Evolutionary conservation across 2,888 invertebrate genomes (phyloP).

Genomic region (Drosophila pseudotakahashii): DNA sequence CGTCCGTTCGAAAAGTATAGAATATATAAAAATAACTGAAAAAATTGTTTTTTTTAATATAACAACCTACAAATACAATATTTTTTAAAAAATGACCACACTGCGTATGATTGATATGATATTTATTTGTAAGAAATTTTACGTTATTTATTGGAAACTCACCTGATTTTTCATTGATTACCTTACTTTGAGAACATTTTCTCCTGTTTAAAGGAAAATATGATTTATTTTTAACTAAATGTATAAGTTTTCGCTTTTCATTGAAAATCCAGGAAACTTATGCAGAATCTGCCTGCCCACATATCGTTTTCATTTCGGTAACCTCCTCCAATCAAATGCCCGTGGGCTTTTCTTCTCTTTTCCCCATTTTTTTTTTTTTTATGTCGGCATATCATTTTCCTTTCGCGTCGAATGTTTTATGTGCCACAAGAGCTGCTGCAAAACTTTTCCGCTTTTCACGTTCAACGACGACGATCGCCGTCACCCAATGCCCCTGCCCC

Average conservation of each 20-base stretch:
- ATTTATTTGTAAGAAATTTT: background rate
- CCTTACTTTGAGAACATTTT: too few species aligned
- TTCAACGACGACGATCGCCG: slow-evolving; percentile 84
- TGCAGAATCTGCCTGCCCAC: slow-evolving; percentile 19
- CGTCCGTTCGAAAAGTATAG: background rate
- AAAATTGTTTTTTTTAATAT: too few species aligned
- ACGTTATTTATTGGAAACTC: too few species aligned
- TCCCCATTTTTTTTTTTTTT: background rate
- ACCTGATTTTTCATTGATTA: too few species aligned
- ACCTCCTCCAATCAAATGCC: slow-evolving; percentile 17
- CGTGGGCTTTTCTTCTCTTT: slow-evolving; percentile 8
- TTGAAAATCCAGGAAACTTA: slow-evolving; percentile 19
- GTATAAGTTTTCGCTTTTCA: background rate
- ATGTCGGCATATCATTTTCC: slow-evolving; percentile 35
- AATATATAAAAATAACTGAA: background rate
- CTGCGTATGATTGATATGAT: slow-evolving; percentile 13
- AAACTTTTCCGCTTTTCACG: slow-evolving; percentile 84
- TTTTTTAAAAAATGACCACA: background rate
- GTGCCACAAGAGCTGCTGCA: slow-evolving; percentile 66
- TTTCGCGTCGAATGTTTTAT: slow-evolving; percentile 53
- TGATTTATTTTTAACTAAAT: too few species aligned
- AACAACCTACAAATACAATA: too few species aligned
- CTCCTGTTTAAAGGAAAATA: too few species aligned
- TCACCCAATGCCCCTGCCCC: slow-evolving; percentile 43
- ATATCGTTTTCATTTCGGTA: slow-evolving; percentile 18